A percentile compares a stretch with the other conserved stretches of the same genome.
Conservation (phyloP, 2,888 invertebrate species). For the Loripinus fragilis region DNA sequence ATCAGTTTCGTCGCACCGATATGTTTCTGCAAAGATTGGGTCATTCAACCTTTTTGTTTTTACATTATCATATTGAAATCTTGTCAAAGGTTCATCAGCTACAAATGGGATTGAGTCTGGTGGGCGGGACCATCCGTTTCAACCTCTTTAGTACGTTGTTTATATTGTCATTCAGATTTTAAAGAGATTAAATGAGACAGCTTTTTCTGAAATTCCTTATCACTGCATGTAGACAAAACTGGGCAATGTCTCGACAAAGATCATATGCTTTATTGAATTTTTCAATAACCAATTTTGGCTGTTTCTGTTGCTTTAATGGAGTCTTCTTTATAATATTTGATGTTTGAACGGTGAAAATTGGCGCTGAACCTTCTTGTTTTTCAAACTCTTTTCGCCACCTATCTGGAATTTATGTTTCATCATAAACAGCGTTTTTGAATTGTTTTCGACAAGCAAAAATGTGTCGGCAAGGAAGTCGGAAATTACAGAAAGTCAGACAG, state of each 20-base stretch:
- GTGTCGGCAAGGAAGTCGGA: slow-evolving; percentile 1
- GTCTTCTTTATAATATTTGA: neutral
- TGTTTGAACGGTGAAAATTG: neutral
- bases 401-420: neutral
- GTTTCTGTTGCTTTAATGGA: neutral
- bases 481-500: neutral
- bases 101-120: no score
- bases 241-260: slow-evolving; percentile 5
- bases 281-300: neutral
- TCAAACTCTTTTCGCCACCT: slow-evolving; percentile 16
- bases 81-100: no score
- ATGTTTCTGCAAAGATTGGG: no score
- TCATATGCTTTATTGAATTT: slow-evolving; percentile 15
- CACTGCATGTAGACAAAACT: neutral
- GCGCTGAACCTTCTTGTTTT: neutral
- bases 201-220: neutral
- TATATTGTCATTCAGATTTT: slow-evolving; percentile 7
- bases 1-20: no score
- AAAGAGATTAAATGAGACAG: neutral
- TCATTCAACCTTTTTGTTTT: no score
- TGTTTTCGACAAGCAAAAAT: slow-evolving; percentile 13
- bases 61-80: no score
- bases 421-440: neutral
- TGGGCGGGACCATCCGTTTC: no score
- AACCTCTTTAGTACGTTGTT: neutral